A percentile compares a stretch with the other conserved stretches of the same genome.
Evolutionary conservation across 1,140 invertebrate genomes (phyloP).

Genomic region (Daktulosphaira vitifoliae): DNA sequence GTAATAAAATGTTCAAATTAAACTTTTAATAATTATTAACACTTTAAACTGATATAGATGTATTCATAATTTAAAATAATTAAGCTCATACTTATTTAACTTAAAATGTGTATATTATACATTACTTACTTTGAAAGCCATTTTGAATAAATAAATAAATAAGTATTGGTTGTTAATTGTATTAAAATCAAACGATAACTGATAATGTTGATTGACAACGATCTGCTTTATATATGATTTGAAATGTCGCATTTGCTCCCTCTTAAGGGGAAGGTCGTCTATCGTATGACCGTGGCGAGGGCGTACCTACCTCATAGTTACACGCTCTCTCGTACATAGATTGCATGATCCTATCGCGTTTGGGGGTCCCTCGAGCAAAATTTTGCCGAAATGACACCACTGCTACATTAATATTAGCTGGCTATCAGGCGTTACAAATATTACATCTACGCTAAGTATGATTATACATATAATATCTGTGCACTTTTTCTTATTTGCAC

Average conservation of each 20-base stretch:
- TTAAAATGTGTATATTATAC: no score
- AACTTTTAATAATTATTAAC: no score
- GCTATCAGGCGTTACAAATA: no score
- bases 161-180: constrained; percentile 6
- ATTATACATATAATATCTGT: no score
- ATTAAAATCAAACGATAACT: constrained; percentile 2
- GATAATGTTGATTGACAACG: constrained; percentile 28
- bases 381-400: background rate
- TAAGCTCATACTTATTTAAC: no score
- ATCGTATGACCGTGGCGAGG: background rate
- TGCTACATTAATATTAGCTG: background rate
- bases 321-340: background rate
- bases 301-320: constrained; percentile 16
- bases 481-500: background rate
- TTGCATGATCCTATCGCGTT: constrained; percentile 20
- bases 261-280: background rate
- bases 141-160: constrained; percentile 5
- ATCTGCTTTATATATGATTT: constrained; percentile 20
- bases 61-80: no score
- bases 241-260: background rate
- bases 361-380: constrained; percentile 20
- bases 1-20: no score
- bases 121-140: constrained; percentile 26
- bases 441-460: no score
- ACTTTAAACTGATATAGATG: no score